phyloP scores from a whole-genome alignment of 2,888 invertebrate genomes.

The Eucera pruinosa region DNA sequence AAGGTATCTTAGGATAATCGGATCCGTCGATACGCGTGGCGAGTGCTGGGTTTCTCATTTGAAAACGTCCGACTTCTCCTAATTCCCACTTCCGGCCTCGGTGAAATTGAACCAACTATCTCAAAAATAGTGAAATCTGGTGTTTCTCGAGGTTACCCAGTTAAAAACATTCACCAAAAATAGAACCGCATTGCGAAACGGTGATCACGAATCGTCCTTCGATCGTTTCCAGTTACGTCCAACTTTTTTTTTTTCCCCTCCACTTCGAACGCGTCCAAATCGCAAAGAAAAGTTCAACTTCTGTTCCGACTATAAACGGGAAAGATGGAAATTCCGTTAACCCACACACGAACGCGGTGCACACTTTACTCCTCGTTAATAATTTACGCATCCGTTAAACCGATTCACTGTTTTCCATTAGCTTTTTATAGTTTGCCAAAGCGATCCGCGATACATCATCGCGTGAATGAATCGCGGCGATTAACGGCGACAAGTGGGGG shows the following conservation, averaged over 20 bases:
- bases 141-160: conserved; percentile 36
- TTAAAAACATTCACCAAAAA: conserved; percentile 49
- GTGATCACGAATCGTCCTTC: conserved; percentile 10
- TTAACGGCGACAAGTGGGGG: too few relatives aligned
- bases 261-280: neutral
- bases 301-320: neutral
- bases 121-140: conserved; percentile 56
- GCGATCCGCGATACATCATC: too few relatives aligned
- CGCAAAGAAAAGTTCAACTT: neutral
- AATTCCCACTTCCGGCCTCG: conserved; percentile 9
- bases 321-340: too few relatives aligned
- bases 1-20: too few relatives aligned
- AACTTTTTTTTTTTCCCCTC: conserved; percentile 24
- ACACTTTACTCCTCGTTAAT: too few relatives aligned
- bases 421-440: too few relatives aligned
- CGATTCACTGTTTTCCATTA: too few relatives aligned
- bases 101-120: conserved; percentile 25
- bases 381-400: too few relatives aligned
- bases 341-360: too few relatives aligned
- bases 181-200: conserved; percentile 53
- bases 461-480: too few relatives aligned
- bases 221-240: neutral
- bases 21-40: neutral
- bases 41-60: neutral
- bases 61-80: neutral